Conservation (phyloP, 2,888 invertebrate genomes). For the Phalera bucephala region DNA sequence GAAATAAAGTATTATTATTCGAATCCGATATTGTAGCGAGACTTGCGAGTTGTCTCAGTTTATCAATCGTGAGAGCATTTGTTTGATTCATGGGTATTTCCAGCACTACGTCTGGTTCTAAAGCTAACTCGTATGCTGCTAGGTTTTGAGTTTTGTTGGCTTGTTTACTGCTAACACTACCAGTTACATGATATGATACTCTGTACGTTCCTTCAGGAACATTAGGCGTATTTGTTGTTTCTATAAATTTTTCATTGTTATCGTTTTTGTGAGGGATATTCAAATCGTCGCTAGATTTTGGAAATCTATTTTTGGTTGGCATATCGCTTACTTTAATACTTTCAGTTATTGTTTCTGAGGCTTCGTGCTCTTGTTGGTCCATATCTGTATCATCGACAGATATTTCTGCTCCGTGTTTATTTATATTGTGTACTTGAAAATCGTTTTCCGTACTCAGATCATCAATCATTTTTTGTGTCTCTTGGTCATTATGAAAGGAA, state of each 20-base stretch:
- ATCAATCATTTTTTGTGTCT: conserved; percentile 49
- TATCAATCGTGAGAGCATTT: conserved; percentile 66
- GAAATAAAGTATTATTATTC: conserved; percentile 77
- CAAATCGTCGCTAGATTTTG: conserved; percentile 64
- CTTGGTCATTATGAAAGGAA: conserved; percentile 54
- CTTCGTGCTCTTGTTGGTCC: conserved; percentile 30
- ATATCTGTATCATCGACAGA: conserved; percentile 44
- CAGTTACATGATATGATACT: conserved; percentile 76
- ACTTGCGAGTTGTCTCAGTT: conserved; percentile 80
- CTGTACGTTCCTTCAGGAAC: conserved; percentile 73
- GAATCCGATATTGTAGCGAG: conserved; percentile 81
- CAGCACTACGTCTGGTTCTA: conserved; percentile 72
- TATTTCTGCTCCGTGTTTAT: conserved; percentile 37
- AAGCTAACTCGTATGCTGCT: conserved; percentile 68
- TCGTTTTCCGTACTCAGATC: conserved; percentile 56
- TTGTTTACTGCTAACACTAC: conserved; percentile 75
- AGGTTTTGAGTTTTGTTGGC: conserved; percentile 71
- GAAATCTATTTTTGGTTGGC: conserved; percentile 56
- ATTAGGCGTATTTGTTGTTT: conserved; percentile 27
- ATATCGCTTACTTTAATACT: conserved; percentile 36
- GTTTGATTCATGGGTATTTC: conserved; percentile 72
- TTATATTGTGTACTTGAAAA: conserved; percentile 35
- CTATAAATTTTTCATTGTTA: conserved; percentile 22
- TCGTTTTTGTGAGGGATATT: conserved; percentile 32
- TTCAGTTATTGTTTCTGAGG: conserved; percentile 42